Conservation (phyloP, 2,113 vertebrate genomes). For the Psettodes erumei region DNA sequence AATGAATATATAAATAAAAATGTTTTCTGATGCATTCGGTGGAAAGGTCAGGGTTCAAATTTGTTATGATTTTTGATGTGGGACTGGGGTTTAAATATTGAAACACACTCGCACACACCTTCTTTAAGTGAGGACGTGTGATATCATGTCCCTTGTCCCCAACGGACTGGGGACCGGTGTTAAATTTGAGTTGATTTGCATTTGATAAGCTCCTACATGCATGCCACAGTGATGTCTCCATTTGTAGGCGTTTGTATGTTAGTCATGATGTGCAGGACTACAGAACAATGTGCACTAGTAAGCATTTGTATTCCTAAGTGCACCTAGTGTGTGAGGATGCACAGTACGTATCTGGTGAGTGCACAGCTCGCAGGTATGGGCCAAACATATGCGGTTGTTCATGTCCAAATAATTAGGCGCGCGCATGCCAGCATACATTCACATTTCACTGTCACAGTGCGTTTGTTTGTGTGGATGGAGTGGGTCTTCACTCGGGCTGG, state of each 20-base stretch:
- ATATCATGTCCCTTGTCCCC: background rate
- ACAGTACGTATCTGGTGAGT: background rate
- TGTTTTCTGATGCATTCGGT: slow-evolving; percentile 45
- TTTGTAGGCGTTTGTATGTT: background rate
- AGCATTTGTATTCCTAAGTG: background rate
- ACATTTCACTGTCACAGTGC: slow-evolving; percentile 6
- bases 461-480: slow-evolving; percentile 44
- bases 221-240: background rate
- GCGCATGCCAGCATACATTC: background rate
- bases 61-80: slow-evolving; percentile 37
- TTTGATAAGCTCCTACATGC: background rate
- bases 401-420: background rate
- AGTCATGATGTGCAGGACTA: too few species aligned
- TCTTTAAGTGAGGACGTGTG: too few species aligned
- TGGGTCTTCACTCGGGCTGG: slow-evolving; percentile 69
- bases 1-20: slow-evolving; percentile 66
- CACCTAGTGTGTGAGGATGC: background rate
- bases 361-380: background rate
- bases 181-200: background rate
- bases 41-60: slow-evolving; percentile 39
- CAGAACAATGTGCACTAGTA: background rate
- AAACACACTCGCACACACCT: slow-evolving; percentile 20
- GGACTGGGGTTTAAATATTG: slow-evolving; percentile 36
- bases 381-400: background rate
- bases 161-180: background rate